A percentile compares a stretch with the other conserved stretches of the same genome.
phyloP scores from a whole-genome alignment of 2,113 vertebrate species.

The Lasiurus borealis region DNA sequence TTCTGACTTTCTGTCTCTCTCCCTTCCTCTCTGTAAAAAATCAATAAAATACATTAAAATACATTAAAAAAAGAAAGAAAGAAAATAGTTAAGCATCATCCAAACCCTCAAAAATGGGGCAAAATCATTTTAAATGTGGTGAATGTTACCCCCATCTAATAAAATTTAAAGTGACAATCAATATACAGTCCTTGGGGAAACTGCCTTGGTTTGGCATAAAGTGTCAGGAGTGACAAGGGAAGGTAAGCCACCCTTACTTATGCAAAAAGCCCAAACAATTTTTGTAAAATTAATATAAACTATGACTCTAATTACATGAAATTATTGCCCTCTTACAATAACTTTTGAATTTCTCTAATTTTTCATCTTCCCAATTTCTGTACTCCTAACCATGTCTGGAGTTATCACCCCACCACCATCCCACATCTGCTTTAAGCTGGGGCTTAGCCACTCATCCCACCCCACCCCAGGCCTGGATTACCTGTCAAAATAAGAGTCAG shows the following conservation, averaged over 20 bases:
- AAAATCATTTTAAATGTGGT: background rate
- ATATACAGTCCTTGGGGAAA: background rate
- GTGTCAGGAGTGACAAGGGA: background rate
- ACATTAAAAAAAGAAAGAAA: too few species aligned
- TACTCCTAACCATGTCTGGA: background rate
- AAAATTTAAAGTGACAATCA: background rate
- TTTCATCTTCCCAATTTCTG: background rate
- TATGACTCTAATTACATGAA: background rate
- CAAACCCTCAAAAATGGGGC: background rate
- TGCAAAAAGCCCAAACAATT: background rate
- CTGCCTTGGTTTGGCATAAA: background rate
- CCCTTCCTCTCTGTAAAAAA: too few species aligned
- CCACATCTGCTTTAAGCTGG: background rate
- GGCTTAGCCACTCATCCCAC: background rate
- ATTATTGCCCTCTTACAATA: background rate
- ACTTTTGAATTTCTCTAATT: background rate
- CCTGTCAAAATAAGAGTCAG: background rate
- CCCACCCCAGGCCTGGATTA: background rate
- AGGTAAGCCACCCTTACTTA: too few species aligned
- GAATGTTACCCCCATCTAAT: background rate
- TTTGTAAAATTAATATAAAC: slow-evolving; percentile 41
- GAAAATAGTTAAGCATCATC: background rate
- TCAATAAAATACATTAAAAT: too few species aligned
- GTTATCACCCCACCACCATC: background rate
- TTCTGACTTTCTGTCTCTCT: too few species aligned